Evolutionary conservation across 2,888 invertebrate genomes (phyloP).

Genomic region (Drosophila koepferae): DNA sequence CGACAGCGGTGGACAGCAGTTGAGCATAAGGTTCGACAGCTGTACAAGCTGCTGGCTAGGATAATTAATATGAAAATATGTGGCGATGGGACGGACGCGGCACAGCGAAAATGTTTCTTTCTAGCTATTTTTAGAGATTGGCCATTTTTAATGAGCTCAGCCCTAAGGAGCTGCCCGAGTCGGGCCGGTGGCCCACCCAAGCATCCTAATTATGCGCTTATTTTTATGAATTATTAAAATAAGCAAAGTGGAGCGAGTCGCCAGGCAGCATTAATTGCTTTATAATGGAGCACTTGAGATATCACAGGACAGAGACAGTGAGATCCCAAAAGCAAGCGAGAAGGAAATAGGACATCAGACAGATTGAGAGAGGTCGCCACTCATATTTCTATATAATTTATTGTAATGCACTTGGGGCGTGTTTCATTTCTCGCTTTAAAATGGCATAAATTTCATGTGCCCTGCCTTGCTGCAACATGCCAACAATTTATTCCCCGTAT

Average conservation of each 20-base stretch:
- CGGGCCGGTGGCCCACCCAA: constrained; percentile 61
- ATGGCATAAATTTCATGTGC: constrained; percentile 76
- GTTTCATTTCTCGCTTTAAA: constrained; percentile 82
- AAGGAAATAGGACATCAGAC: constrained; percentile 6
- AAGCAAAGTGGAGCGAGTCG: constrained; percentile 60
- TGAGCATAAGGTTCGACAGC: constrained; percentile 50
- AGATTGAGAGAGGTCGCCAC: constrained; percentile 19
- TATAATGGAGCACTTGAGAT: constrained; percentile 61
- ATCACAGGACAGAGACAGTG: not conserved
- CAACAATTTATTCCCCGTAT: constrained; percentile 66
- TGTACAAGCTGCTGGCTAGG: constrained; percentile 63
- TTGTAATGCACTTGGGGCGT: constrained; percentile 80
- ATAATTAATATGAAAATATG: constrained; percentile 81
- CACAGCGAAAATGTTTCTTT: constrained; percentile 63
- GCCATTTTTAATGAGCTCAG: constrained; percentile 70
- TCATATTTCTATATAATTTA: constrained; percentile 80
- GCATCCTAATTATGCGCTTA: constrained; percentile 72
- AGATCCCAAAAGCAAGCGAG: not conserved
- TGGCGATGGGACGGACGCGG: constrained; percentile 32
- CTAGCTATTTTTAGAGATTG: constrained; percentile 71
- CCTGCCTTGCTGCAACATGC: constrained; percentile 42
- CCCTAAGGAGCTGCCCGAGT: constrained; percentile 21
- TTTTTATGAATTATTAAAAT: constrained; percentile 79
- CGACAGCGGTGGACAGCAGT: not conserved
- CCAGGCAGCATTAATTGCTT: constrained; percentile 73